Evolutionary conservation across 2,888 invertebrate species (phyloP).

Genomic region (Xanthorhoe designata): DNA sequence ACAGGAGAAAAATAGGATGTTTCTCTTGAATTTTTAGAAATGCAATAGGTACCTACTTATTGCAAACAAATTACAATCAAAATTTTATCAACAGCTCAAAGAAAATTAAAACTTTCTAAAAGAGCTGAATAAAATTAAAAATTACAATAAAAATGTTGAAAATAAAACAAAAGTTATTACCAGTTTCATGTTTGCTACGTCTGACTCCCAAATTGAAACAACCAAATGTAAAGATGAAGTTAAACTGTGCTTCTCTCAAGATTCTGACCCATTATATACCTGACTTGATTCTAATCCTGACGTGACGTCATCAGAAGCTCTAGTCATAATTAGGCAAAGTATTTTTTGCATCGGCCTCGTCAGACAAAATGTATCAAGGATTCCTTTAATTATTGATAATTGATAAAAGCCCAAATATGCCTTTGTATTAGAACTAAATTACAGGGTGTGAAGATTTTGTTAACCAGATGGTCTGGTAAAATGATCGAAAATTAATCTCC

Average conservation of each 20-base stretch:
- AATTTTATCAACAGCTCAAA: too few relatives aligned
- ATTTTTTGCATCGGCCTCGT: constrained; percentile 66
- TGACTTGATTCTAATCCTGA: constrained; percentile 66
- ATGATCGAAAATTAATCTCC: too few relatives aligned
- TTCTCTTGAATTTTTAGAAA: too few relatives aligned
- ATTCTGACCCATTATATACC: constrained; percentile 76
- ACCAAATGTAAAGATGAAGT: constrained; percentile 57
- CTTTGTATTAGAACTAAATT: neutral
- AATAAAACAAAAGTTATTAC: constrained; percentile 58
- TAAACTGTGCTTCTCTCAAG: constrained; percentile 60
- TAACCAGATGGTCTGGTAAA: too few relatives aligned
- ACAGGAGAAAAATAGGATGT: too few relatives aligned
- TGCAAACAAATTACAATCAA: too few relatives aligned
- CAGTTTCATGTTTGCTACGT: constrained; percentile 76
- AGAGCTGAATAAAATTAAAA: too few relatives aligned
- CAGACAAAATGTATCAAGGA: constrained; percentile 69
- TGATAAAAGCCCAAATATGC: constrained; percentile 27
- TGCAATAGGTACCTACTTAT: too few relatives aligned
- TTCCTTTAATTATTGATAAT: constrained; percentile 54
- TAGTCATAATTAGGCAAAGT: constrained; percentile 65
- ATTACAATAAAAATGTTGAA: constrained; percentile 5
- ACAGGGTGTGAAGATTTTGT: constrained; percentile 3
- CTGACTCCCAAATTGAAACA: constrained; percentile 44
- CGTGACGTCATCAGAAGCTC: constrained; percentile 27
- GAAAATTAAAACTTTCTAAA: too few relatives aligned